phyloP scores from a whole-genome alignment of 2,797 vertebrate genomes.

The Channallabes apus region DNA sequence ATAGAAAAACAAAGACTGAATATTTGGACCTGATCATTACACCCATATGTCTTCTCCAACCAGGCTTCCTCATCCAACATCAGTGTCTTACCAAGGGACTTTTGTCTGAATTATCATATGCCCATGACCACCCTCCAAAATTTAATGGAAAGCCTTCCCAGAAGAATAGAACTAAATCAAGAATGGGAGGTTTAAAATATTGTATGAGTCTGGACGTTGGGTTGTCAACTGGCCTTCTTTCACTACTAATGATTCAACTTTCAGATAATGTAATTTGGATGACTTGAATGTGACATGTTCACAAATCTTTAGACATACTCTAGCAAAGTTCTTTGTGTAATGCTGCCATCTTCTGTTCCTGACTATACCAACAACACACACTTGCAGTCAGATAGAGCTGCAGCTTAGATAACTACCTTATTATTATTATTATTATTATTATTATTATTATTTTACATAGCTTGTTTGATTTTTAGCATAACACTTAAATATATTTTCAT shows the following conservation, averaged over 20 bases:
- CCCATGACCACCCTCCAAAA: background rate
- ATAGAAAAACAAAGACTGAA: background rate
- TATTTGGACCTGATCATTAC: background rate
- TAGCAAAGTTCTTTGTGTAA: background rate
- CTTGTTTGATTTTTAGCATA: background rate
- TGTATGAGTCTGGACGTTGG: no score
- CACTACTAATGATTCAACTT: no score
- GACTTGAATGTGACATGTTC: no score
- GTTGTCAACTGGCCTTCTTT: no score
- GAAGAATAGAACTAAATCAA: background rate
- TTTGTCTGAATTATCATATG: background rate
- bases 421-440: no score
- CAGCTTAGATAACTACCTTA: background rate
- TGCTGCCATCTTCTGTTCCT: constrained; percentile 19
- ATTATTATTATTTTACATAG: no score
- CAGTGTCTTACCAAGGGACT: background rate
- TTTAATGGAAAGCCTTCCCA: background rate
- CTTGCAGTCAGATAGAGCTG: background rate
- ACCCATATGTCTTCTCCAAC: background rate
- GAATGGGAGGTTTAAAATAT: background rate
- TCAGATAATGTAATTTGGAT: no score
- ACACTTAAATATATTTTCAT: background rate
- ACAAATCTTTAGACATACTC: background rate
- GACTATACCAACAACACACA: background rate
- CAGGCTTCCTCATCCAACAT: background rate